A percentile compares a stretch with the other conserved stretches of the same genome.
phyloP scores from a whole-genome alignment of 2,888 invertebrate species.

The Philereme vetulata region DNA sequence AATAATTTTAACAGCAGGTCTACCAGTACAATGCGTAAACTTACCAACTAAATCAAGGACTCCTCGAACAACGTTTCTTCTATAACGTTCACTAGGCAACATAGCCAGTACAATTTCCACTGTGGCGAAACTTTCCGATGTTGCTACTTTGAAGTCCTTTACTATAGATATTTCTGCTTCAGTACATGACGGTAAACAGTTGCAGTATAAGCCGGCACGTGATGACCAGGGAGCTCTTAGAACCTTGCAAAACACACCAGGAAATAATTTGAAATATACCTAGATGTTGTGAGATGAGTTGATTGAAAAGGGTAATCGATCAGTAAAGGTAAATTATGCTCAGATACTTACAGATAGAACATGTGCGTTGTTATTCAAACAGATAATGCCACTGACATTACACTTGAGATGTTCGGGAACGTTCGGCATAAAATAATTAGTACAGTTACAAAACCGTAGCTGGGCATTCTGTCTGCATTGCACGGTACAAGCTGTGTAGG shows the following conservation, averaged over 20 bases:
- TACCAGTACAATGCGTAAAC: slow-evolving; percentile 33
- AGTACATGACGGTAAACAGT: slow-evolving; percentile 89
- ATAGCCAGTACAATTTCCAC: slow-evolving; percentile 86
- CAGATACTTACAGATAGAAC: slow-evolving; percentile 82
- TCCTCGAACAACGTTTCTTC: slow-evolving; percentile 89
- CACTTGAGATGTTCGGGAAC: slow-evolving; percentile 83
- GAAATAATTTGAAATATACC: not conserved
- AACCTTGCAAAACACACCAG: slow-evolving; percentile 49
- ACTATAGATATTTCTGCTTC: slow-evolving; percentile 88
- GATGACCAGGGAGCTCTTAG: slow-evolving; percentile 75
- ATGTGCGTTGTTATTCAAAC: slow-evolving; percentile 85
- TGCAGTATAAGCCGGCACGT: slow-evolving; percentile 86
- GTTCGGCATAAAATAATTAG: slow-evolving; percentile 88
- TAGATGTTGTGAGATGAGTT: no score
- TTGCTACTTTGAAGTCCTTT: slow-evolving; percentile 76
- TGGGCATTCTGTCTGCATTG: slow-evolving; percentile 89
- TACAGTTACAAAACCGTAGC: slow-evolving; percentile 86
- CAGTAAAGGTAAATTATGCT: no score
- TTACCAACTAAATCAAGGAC: slow-evolving; percentile 89
- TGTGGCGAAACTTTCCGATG: slow-evolving; percentile 60
- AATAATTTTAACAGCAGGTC: no score
- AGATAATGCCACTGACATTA: slow-evolving; percentile 86
- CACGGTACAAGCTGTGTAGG: slow-evolving; percentile 88
- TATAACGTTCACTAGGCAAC: slow-evolving; percentile 88
- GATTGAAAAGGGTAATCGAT: no score